Percentiles rank a stretch among this genome's conserved stretches.
Conservation (phyloP, 2,888 invertebrate genomes). For the Himalopsyche japonica region DNA sequence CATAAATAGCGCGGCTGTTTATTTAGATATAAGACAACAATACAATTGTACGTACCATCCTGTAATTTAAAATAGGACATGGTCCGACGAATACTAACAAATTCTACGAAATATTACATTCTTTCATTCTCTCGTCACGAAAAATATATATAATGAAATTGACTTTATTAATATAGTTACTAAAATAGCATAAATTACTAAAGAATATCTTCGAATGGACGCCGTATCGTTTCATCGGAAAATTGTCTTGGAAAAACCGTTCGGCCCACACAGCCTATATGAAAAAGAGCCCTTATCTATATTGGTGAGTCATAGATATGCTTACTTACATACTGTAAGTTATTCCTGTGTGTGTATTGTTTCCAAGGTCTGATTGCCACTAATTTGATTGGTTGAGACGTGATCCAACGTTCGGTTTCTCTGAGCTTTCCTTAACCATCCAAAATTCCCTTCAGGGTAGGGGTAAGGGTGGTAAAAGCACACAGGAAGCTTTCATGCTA, state of each 20-base stretch:
- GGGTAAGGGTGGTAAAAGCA: neutral
- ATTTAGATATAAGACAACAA: no score
- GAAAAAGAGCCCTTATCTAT: neutral
- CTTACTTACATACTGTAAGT: neutral
- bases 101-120: no score
- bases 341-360: conserved; percentile 34
- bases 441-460: neutral
- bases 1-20: no score
- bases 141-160: neutral
- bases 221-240: neutral
- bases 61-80: no score
- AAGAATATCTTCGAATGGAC: neutral
- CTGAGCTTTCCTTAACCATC: neutral
- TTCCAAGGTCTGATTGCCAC: conserved; percentile 39
- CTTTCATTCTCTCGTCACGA: neutral
- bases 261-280: neutral
- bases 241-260: neutral
- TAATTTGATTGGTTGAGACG: conserved; percentile 40
- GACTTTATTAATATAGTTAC: neutral
- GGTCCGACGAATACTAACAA: no score
- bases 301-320: conserved; percentile 4
- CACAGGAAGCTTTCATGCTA: neutral
- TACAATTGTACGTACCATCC: no score
- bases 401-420: conserved; percentile 24
- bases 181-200: neutral